phyloP scores from a whole-genome alignment of 1,140 invertebrate species.

The Sarcophaga bullata region DNA sequence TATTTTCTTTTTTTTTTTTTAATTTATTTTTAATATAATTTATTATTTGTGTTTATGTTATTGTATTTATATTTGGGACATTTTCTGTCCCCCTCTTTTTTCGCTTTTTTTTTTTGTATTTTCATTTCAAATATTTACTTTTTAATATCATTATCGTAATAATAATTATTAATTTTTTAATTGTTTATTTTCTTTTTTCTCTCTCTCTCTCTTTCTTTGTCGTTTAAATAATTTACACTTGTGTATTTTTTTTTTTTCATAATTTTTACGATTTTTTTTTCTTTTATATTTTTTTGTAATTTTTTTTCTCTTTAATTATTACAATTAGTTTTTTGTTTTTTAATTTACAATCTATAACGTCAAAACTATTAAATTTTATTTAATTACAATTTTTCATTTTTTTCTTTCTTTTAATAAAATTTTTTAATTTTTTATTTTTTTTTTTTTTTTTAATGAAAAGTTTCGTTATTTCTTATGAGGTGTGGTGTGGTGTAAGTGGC shows the following conservation, averaged over 20 bases:
- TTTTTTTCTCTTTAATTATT: too few species aligned
- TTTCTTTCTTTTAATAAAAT: too few species aligned
- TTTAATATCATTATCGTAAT: conserved; percentile 30
- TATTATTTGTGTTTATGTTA: conserved; percentile 3
- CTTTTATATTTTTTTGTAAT: too few species aligned
- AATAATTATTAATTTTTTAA: conserved; percentile 53
- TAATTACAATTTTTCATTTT: conserved; percentile 31
- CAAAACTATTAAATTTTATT: conserved; percentile 58
- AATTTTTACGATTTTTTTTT: too few species aligned
- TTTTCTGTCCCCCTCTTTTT: not conserved
- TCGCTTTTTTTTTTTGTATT: conserved; percentile 12
- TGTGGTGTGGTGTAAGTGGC: too few species aligned
- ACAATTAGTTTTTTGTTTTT: too few species aligned
- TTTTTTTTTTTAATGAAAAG: not conserved
- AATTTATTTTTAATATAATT: not conserved
- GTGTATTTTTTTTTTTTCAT: too few species aligned
- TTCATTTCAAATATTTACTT: not conserved
- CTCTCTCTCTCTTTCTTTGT: too few species aligned
- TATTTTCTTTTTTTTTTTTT: not conserved
- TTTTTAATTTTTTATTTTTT: not conserved
- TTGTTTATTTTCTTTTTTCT: conserved; percentile 19
- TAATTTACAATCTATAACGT: conserved; percentile 53
- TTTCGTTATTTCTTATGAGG: not conserved
- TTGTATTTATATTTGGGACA: too few species aligned
- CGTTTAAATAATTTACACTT: too few species aligned